Percentiles rank a stretch among this genome's conserved stretches.
Conservation (phyloP, 2,113 vertebrate genomes). For the Pelecanus crispus region DNA sequence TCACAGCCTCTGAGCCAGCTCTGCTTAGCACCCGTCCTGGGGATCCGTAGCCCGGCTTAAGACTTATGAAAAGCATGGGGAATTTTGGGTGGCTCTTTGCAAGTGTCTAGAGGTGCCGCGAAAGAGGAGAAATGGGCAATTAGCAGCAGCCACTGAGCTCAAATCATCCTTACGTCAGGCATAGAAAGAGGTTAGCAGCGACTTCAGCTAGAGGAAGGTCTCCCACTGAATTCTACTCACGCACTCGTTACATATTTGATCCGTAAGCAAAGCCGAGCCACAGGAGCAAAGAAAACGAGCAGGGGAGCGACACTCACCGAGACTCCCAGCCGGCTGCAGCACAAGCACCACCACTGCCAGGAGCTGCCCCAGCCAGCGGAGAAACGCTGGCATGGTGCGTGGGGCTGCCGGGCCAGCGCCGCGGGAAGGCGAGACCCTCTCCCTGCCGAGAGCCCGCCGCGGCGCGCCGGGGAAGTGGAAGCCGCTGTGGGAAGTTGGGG, state of each 20-base stretch:
- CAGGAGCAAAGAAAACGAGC: not conserved
- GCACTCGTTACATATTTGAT: fast-evolving
- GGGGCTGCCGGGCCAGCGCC: not conserved
- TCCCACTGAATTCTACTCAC: not conserved
- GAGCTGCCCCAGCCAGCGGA: not conserved
- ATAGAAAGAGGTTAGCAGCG: not conserved
- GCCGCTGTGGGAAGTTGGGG: not conserved
- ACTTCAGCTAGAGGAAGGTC: not conserved
- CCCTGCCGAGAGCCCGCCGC: not conserved
- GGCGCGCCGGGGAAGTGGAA: not conserved
- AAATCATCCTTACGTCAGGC: not conserved
- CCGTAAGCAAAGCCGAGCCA: not conserved
- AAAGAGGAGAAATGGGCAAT: not conserved
- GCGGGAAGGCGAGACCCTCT: not conserved
- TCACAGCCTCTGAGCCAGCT: not conserved
- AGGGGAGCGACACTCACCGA: not conserved
- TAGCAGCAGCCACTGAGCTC: not conserved
- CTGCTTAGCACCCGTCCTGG: fast-evolving
- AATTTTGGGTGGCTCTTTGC: not conserved
- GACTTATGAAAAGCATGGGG: no score
- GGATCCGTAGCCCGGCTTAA: fast-evolving
- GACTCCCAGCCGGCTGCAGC: not conserved
- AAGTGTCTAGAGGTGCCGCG: not conserved
- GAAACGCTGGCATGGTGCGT: not conserved
- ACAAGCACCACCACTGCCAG: not conserved